Percentiles rank a stretch among this genome's conserved stretches.
Evolutionary conservation across 2,113 vertebrate species (phyloP).

Genomic region (Podocnemis expansa): DNA sequence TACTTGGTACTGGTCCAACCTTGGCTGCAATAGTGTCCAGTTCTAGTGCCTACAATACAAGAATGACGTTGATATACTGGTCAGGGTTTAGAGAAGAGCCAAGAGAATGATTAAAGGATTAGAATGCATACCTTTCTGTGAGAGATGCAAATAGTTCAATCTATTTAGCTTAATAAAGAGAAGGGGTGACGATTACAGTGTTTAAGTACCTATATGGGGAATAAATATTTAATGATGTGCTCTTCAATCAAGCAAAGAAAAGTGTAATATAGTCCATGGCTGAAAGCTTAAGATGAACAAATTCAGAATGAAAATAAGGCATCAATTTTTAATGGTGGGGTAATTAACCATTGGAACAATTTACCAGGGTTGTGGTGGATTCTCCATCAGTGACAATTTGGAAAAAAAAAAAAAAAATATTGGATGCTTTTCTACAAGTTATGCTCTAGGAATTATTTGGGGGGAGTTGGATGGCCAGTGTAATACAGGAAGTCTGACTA

Average conservation of each 20-base stretch:
- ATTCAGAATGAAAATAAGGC: neutral
- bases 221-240: neutral
- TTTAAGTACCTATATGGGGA: neutral
- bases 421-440: neutral
- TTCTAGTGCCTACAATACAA: neutral
- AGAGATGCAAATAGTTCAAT: neutral
- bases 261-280: neutral
- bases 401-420: neutral
- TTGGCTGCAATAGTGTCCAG: neutral
- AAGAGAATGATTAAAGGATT: neutral
- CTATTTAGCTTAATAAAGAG: neutral
- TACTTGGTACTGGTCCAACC: neutral
- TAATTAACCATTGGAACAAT: neutral
- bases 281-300: neutral
- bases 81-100: neutral
- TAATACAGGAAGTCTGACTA: neutral
- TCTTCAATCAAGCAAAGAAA: neutral
- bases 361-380: neutral
- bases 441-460: neutral
- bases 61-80: neutral
- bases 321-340: neutral
- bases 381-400: neutral
- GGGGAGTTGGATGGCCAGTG: neutral
- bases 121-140: neutral
- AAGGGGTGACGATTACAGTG: neutral